Percentiles rank a stretch among this genome's conserved stretches.
phyloP scores from a whole-genome alignment of 2,113 vertebrate genomes.

The Physeter macrocephalus region DNA sequence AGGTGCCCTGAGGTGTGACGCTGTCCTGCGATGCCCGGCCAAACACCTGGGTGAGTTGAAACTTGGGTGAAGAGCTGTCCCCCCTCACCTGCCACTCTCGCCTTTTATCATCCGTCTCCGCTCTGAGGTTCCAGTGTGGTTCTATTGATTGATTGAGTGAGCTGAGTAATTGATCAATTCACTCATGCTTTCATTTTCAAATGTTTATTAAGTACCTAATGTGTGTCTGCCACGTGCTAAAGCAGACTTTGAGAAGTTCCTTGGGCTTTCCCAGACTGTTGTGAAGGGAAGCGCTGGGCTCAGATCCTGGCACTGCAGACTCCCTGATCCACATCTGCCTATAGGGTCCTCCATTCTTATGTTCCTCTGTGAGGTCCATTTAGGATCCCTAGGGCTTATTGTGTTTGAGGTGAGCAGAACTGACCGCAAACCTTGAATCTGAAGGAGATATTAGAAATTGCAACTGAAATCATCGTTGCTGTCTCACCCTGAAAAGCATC shows the following conservation, averaged over 20 bases:
- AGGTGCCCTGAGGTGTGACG: rapidly evolving
- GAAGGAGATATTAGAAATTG: not conserved
- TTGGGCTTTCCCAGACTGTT: not conserved
- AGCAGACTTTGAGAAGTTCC: not conserved
- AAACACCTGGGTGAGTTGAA: not conserved
- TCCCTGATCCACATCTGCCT: not conserved
- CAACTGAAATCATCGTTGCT: not conserved
- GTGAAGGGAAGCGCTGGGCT: rapidly evolving
- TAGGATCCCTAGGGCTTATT: rapidly evolving
- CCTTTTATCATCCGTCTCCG: not conserved
- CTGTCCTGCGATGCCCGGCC: rapidly evolving
- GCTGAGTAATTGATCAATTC: not conserved
- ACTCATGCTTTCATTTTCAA: not conserved
- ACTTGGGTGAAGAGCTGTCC: too few relatives aligned
- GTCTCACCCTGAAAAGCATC: not conserved
- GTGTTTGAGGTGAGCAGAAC: not conserved
- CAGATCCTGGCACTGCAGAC: rapidly evolving
- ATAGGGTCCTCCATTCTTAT: rapidly evolving
- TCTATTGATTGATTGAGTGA: not conserved
- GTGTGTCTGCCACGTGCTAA: not conserved
- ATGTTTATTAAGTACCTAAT: not conserved
- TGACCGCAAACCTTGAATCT: not conserved
- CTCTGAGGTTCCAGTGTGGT: not conserved
- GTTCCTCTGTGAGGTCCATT: not conserved
- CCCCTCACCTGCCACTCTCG: rapidly evolving